These are phyloP conservation scores for Tetragonula clypearis DNA, from an alignment of 1,140 invertebrate genomes.

Conservation along the genomic window DNA sequence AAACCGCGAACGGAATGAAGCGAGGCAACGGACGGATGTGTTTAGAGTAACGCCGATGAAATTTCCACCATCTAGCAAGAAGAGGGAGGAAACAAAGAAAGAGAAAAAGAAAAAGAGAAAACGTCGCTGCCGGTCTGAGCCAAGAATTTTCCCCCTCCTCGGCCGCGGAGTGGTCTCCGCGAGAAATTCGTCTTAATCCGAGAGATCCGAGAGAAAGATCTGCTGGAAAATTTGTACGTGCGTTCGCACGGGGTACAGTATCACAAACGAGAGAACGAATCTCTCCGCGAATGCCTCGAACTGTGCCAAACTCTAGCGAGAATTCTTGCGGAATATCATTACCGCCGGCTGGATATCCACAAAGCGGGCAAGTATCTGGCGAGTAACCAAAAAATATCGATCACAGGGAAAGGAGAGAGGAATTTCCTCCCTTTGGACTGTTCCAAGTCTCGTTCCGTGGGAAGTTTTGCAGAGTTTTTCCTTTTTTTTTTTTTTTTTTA, in stretches of 20 bases:
- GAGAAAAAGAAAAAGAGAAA: not conserved
- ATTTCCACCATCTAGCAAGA: not conserved
- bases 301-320: not conserved
- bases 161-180: too few relatives aligned
- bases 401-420: not conserved
- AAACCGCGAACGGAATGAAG: not conserved
- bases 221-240: not conserved
- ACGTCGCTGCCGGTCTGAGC: not conserved
- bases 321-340: constrained; percentile 7
- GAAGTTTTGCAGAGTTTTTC: too few relatives aligned
- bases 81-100: not conserved
- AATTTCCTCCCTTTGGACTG: not conserved
- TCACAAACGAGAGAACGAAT: not conserved
- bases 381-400: not conserved
- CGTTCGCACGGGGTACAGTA: not conserved
- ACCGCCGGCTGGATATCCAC: not conserved
- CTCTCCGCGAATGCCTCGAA: not conserved
- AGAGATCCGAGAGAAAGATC: too few relatives aligned
- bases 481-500: not conserved
- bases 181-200: not conserved
- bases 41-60: not conserved
- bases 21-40: not conserved
- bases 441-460: not conserved
- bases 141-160: not conserved
- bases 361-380: constrained; percentile 3